Percentiles rank a stretch among this genome's conserved stretches.
Evolutionary conservation across 2,797 vertebrate genomes (phyloP).

Genomic region (Malurus splendens): DNA sequence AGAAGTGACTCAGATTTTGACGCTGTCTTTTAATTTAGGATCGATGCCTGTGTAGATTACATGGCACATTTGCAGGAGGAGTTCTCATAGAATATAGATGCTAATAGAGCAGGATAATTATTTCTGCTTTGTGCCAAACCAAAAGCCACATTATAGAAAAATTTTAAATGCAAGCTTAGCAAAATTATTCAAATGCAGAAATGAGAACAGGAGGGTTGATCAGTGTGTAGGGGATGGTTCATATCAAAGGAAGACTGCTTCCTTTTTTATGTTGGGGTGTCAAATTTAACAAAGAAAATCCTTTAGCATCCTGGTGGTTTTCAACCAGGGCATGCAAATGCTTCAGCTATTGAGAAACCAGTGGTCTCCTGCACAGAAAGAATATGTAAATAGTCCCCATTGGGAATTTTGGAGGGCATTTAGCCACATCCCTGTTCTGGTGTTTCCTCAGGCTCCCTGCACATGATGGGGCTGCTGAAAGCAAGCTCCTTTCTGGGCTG

Average conservation of each 20-base stretch:
- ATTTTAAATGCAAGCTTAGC: neutral
- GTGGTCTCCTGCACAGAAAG: neutral
- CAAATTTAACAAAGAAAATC: neutral
- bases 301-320: neutral
- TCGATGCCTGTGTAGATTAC: neutral
- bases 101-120: neutral
- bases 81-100: neutral
- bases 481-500: neutral
- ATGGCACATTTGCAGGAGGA: neutral
- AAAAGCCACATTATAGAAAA: neutral
- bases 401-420: neutral
- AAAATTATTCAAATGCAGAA: neutral
- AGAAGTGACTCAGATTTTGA: constrained; percentile 23
- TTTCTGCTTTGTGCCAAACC: neutral
- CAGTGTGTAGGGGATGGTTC: neutral
- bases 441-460: neutral
- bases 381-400: neutral
- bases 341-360: neutral
- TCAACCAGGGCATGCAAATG: neutral
- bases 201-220: neutral
- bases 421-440: neutral
- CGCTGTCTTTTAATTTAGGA: constrained; percentile 33
- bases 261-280: neutral
- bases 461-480: neutral
- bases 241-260: neutral